A percentile compares a stretch with the other conserved stretches of the same genome.
These are phyloP conservation scores for Aleiodes alternator DNA, from an alignment of 2,888 invertebrate genomes.

Conservation along the genomic window DNA sequence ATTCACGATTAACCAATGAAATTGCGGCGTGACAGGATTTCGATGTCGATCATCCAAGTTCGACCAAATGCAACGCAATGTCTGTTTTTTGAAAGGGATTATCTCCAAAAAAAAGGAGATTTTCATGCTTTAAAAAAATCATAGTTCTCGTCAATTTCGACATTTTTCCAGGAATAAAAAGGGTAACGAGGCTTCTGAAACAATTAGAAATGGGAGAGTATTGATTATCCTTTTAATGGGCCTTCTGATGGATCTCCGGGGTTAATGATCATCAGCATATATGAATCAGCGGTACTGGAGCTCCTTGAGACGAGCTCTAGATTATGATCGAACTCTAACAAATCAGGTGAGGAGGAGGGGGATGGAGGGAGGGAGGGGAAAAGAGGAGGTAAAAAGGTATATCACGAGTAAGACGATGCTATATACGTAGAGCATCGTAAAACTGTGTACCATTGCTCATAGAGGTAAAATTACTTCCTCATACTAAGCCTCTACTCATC, in stretches of 20 bases:
- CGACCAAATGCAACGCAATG: too few species aligned
- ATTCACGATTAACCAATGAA: too few species aligned
- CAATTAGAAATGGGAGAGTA: slow-evolving; percentile 6
- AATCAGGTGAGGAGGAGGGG: slow-evolving; percentile 45
- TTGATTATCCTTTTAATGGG: slow-evolving; percentile 21
- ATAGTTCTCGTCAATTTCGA: too few species aligned
- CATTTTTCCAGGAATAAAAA: too few species aligned
- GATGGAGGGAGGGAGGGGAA: slow-evolving; percentile 40
- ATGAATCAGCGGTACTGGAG: slow-evolving; percentile 10
- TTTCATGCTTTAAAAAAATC: too few species aligned
- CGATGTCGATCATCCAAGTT: too few species aligned
- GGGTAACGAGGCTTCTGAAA: background rate
- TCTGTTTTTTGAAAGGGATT: too few species aligned
- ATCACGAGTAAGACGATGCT: slow-evolving; percentile 37
- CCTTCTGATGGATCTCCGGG: slow-evolving; percentile 16
- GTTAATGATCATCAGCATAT: slow-evolving; percentile 32
- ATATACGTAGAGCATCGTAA: slow-evolving; percentile 43
- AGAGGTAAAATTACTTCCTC: slow-evolving; percentile 61
- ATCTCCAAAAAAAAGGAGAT: too few species aligned
- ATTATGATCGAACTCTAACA: slow-evolving; percentile 56
- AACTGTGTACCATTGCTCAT: slow-evolving; percentile 51
- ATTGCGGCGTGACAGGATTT: too few species aligned
- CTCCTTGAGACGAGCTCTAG: slow-evolving; percentile 43
- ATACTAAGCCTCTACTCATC: slow-evolving; percentile 52
- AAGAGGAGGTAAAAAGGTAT: slow-evolving; percentile 39